phyloP scores from a whole-genome alignment of 2,888 invertebrate genomes.

The Epistrophe grossulariae region DNA sequence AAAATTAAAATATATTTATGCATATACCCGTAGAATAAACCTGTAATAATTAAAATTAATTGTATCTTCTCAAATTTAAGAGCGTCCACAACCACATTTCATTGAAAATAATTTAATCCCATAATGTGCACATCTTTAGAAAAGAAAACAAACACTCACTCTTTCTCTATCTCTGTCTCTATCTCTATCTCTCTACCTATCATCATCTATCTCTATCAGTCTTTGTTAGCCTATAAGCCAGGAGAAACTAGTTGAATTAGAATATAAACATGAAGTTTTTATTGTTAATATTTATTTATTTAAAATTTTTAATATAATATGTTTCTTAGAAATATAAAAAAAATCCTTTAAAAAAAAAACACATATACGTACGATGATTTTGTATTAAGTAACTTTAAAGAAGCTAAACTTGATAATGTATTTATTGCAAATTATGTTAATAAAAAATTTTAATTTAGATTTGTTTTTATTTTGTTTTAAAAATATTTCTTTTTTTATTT shows the following conservation, averaged over 20 bases:
- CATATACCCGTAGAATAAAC: constrained; percentile 72
- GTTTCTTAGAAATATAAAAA: constrained; percentile 38
- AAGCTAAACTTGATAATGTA: constrained; percentile 57
- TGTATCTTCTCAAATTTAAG: constrained; percentile 72
- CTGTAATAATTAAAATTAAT: constrained; percentile 47
- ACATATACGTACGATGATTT: constrained; percentile 71
- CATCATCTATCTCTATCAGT: constrained; percentile 45
- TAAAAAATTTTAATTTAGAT: constrained; percentile 64
- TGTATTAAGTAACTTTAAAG: constrained; percentile 72
- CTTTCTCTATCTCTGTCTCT: constrained; percentile 13
- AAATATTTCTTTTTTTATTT: no score
- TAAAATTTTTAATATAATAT: constrained; percentile 23
- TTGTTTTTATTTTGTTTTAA: constrained; percentile 25
- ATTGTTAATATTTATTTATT: constrained; percentile 74
- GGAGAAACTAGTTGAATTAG: constrained; percentile 71
- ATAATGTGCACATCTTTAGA: constrained; percentile 57
- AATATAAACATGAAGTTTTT: constrained; percentile 64
- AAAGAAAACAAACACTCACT: constrained; percentile 13
- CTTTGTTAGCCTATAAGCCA: constrained; percentile 58
- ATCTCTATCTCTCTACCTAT: constrained; percentile 24
- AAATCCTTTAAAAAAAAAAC: constrained; percentile 50
- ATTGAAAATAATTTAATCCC: constrained; percentile 65
- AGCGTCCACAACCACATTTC: constrained; percentile 72
- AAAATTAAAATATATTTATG: constrained; percentile 69
- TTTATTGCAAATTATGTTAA: constrained; percentile 62